Percentiles rank a stretch among this genome's conserved stretches.
Evolutionary conservation across 92 coral and sea anemone genomes (phyloP).

Genomic region (Desmophyllum pertusum): DNA sequence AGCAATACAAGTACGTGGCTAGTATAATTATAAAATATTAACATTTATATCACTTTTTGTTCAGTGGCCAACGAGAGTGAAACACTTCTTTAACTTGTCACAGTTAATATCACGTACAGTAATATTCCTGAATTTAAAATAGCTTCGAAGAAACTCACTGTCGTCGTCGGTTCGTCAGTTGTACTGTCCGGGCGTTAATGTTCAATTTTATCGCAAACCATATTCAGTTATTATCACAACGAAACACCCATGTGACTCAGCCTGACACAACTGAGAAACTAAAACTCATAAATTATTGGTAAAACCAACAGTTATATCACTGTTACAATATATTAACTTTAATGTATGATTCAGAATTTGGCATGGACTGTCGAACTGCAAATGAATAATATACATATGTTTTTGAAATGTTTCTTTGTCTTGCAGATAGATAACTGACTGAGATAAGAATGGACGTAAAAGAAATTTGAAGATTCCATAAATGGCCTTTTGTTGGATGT

Average conservation of each 20-base stretch:
- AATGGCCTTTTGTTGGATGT: not conserved
- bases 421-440: not conserved
- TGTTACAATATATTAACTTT: not conserved
- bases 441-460: not conserved
- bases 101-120: not conserved
- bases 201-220: not conserved
- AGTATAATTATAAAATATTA: not conserved
- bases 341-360: not conserved
- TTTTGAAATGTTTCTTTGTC: not conserved
- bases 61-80: not conserved
- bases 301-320: not conserved
- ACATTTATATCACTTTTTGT: not conserved
- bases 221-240: no score
- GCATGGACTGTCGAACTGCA: not conserved
- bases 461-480: not conserved
- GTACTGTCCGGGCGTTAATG: no score
- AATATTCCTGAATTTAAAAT: not conserved
- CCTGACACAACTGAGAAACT: not conserved
- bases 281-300: not conserved
- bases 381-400: not conserved
- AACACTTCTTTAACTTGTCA: not conserved
- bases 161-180: not conserved
- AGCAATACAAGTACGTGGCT: not conserved
- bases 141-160: not conserved
- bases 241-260: not conserved